Evolutionary conservation across 2,888 invertebrate genomes (phyloP), one percentile per base, ranked within the genome.

Genomic region (Trachelus stipa): DNA sequence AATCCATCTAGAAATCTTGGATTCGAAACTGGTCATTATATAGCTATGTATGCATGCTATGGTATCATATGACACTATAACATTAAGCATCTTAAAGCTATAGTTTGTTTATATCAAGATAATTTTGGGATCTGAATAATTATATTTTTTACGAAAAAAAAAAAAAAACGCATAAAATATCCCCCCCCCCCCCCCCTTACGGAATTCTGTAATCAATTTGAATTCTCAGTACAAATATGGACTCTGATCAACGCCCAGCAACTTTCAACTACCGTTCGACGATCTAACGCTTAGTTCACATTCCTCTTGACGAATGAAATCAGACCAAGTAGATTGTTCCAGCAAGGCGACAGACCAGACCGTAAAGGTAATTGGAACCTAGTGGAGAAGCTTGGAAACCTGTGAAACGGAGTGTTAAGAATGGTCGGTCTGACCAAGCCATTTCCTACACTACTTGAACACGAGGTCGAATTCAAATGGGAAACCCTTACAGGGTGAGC

Each of bases 1-100:
- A 68, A 34, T 77, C 68, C 23, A 69, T 37, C 56, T 68, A 77
- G 40, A 31, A 23, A 68, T 34, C 68, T 74, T 73, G 56, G 56
- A 56, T 9, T 56, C 9, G 56, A 56, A 23, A 56, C 2, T 23
- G 23, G 56, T 56, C 23, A 56, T 56, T 56, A 23, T 37, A 37
- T 12, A 37, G 12, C 12, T 37, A 37, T 37, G 6, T 23, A 56
- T 56, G 23, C 23, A 40, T 40, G 15, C 40, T 6, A 6, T 0
- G 40, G 15, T 56, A 56, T 23, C 2, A 23, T 56, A 56, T 56
- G 23, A 23, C 56, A 56, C 23, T 56, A 56, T 56, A 23, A 23
- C 40, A 56, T 56, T 56, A 9, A 56, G 56, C 23, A 56, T 56
- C 23, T 9, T 9, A 1, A 56, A 56, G 23, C 40, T 56, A 56